Conservation (phyloP, 2,113 vertebrate genomes). For the Oreochromis tanganicae region DNA sequence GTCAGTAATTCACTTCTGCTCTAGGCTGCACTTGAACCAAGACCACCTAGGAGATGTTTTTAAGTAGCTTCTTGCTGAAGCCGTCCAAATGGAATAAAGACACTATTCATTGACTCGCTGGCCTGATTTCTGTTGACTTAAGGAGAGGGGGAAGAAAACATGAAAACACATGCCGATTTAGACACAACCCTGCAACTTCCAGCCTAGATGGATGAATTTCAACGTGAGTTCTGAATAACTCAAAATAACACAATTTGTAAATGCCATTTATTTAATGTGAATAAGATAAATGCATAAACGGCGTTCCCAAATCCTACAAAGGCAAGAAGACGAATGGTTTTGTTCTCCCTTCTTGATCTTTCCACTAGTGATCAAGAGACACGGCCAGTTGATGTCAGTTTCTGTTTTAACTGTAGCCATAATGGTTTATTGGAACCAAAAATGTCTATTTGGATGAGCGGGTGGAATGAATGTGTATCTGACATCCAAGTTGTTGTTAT, state of each 20-base stretch:
- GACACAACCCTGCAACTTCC: slow-evolving; percentile 14
- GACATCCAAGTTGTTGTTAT: not conserved
- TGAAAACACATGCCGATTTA: slow-evolving; percentile 61
- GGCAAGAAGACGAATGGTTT: not conserved
- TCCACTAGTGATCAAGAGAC: not conserved
- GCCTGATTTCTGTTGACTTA: slow-evolving; percentile 57
- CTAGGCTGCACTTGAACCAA: slow-evolving; percentile 5
- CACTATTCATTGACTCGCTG: slow-evolving; percentile 59
- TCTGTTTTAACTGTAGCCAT: not conserved
- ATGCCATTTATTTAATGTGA: not conserved
- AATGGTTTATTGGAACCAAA: not conserved
- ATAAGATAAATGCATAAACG: not conserved
- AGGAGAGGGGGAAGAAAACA: slow-evolving; percentile 51
- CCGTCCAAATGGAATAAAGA: slow-evolving; percentile 53
- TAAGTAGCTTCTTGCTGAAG: slow-evolving; percentile 23
- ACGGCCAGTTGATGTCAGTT: not conserved
- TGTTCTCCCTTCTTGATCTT: not conserved
- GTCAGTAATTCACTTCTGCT: slow-evolving; percentile 22
- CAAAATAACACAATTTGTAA: not conserved
- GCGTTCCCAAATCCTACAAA: not conserved
- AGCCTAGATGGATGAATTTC: not conserved
- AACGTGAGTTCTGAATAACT: not conserved
- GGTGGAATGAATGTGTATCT: not conserved
- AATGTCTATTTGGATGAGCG: not conserved
- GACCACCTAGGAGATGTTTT: slow-evolving; percentile 60